These are phyloP conservation scores for Apostichopus japonicus DNA, from an alignment of 35 echinoderm and acorn worm species.

Conservation along the genomic window DNA sequence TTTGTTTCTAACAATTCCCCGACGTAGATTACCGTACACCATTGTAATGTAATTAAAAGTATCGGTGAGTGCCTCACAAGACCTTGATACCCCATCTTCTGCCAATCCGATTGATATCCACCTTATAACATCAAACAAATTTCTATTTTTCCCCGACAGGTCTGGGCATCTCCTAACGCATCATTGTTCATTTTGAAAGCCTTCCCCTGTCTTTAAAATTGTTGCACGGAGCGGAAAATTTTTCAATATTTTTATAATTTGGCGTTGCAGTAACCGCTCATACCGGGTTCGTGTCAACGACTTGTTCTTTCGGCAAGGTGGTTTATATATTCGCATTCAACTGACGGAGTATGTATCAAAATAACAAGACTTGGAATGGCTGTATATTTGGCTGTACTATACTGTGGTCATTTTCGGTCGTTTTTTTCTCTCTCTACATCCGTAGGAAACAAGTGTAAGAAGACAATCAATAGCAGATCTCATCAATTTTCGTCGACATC, in stretches of 20 bases:
- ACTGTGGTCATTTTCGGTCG: not conserved
- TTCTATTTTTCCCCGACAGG: constrained; percentile 33
- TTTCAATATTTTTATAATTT: constrained; percentile 50
- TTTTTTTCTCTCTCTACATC: not conserved
- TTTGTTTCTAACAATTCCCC: constrained; percentile 35
- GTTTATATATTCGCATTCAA: not conserved
- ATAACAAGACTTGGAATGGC: not conserved
- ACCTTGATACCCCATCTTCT: constrained; percentile 42
- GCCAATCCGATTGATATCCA: not conserved
- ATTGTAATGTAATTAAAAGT: constrained; percentile 45
- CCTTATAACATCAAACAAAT: constrained; percentile 44
- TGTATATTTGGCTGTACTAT: not conserved
- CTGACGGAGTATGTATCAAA: no score
- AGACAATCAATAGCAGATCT: constrained; percentile 23
- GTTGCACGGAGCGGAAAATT: constrained; percentile 28
- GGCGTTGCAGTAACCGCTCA: not conserved
- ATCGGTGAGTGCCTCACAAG: not conserved
- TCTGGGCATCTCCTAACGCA: not conserved
- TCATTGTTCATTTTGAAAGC: constrained; percentile 19
- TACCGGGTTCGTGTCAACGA: not conserved
- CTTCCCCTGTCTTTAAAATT: constrained; percentile 14
- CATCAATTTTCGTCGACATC: constrained; percentile 18
- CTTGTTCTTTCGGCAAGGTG: not conserved
- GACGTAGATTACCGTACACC: constrained; percentile 20
- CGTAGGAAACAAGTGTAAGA: not conserved